Percentiles rank a stretch among this genome's conserved stretches.
phyloP scores from a whole-genome alignment of 2,797 vertebrate species.

The Galago senegalensis region DNA sequence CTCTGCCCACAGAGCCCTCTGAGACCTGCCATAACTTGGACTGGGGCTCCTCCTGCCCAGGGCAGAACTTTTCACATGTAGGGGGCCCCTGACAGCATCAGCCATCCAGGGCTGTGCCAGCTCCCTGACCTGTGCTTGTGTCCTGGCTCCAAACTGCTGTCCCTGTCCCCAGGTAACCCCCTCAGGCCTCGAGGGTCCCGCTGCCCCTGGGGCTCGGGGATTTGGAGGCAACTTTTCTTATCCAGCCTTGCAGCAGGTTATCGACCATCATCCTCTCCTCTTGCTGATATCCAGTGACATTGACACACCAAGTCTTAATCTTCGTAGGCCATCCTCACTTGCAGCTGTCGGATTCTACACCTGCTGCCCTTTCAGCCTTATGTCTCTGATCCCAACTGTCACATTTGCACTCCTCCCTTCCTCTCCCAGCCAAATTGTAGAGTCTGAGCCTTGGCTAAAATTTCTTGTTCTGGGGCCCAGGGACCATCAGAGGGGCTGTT shows the following conservation, averaged over 20 bases:
- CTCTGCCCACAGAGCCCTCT: neutral
- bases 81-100: fast-evolving
- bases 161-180: neutral
- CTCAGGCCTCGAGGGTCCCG: neutral
- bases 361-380: fast-evolving
- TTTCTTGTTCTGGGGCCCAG: neutral
- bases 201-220: neutral
- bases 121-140: neutral
- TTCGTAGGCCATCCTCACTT: neutral
- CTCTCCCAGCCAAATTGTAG: neutral
- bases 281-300: fast-evolving
- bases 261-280: neutral
- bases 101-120: neutral
- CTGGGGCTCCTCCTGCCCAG: neutral
- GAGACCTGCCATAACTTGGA: neutral
- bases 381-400: neutral
- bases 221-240: neutral
- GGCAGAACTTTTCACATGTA: neutral
- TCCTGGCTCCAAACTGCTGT: neutral
- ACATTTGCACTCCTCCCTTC: fast-evolving
- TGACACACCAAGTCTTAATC: neutral
- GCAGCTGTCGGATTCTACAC: neutral
- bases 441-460: neutral
- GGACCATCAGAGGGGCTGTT: neutral
- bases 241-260: constrained; percentile 23